phyloP scores from a whole-genome alignment of 2,113 vertebrate genomes.

The Gobio gobio region DNA sequence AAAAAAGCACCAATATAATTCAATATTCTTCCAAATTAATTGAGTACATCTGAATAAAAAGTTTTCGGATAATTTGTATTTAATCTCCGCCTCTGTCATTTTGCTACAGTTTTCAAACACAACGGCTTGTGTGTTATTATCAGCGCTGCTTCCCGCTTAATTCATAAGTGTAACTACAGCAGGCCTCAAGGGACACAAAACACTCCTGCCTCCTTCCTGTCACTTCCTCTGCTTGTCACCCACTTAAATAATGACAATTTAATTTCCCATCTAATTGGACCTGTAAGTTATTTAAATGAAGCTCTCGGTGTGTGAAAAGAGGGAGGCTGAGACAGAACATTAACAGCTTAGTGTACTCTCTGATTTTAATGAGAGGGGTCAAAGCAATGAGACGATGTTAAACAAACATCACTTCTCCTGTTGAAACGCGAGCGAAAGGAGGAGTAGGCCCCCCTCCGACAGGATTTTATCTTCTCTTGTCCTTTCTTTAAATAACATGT shows the following conservation, averaged over 20 bases:
- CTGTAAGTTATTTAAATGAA: constrained; percentile 89
- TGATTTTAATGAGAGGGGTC: constrained; percentile 73
- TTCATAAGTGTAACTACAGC: constrained; percentile 60
- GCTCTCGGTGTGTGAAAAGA: constrained; percentile 73
- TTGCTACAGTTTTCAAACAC: neutral
- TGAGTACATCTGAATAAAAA: neutral
- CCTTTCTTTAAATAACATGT: constrained; percentile 84
- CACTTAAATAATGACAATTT: constrained; percentile 83
- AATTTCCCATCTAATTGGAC: constrained; percentile 88
- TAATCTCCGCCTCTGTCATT: neutral
- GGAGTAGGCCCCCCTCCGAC: constrained; percentile 11
- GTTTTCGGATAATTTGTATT: neutral
- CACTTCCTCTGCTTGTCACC: constrained; percentile 63
- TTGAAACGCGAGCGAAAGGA: constrained; percentile 23
- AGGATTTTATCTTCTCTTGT: constrained; percentile 65
- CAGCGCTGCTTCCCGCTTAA: constrained; percentile 48
- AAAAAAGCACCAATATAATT: neutral
- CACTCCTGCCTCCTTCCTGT: constrained; percentile 68
- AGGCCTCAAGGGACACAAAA: constrained; percentile 63
- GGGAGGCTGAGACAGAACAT: constrained; percentile 19
- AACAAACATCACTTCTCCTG: constrained; percentile 39
- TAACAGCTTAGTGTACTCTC: constrained; percentile 50
- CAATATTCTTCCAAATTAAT: neutral
- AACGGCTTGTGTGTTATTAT: neutral
- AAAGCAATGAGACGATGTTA: constrained; percentile 40